Evolutionary conservation across 2,113 vertebrate species (phyloP).

Genomic region (Grantiella picta): DNA sequence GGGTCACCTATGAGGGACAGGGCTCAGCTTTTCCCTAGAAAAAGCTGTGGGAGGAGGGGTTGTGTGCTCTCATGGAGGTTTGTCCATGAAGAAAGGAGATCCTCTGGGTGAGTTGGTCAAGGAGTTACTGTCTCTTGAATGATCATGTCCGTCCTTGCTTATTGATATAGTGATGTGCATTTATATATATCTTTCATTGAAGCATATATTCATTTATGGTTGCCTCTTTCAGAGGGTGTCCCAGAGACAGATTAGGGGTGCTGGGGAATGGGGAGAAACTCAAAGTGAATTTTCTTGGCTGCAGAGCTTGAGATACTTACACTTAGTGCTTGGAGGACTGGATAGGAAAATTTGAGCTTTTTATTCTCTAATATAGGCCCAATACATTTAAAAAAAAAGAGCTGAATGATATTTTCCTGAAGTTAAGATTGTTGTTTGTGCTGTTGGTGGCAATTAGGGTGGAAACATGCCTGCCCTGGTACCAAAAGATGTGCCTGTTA

Average conservation of each 20-base stretch:
- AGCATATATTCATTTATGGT: accelerated
- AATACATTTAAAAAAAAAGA: background rate
- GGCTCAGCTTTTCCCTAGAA: no score
- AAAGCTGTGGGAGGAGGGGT: accelerated
- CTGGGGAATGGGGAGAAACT: background rate
- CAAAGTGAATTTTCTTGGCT: background rate
- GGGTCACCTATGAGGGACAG: background rate
- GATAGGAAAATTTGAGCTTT: background rate
- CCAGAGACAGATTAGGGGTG: accelerated
- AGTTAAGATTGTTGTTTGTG: background rate
- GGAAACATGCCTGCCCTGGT: background rate
- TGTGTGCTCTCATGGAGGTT: accelerated
- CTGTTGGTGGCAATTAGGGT: background rate
- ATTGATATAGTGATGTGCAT: background rate
- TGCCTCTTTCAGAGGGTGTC: background rate
- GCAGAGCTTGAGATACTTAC: background rate
- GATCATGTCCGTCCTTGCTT: background rate
- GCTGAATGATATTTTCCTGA: background rate
- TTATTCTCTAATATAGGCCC: background rate
- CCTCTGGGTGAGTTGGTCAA: accelerated
- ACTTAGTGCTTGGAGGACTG: background rate
- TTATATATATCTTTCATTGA: accelerated
- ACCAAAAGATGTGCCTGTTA: background rate
- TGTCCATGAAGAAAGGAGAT: accelerated
- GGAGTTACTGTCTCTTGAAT: background rate